Conservation (phyloP, 1,140 invertebrate genomes). For the Drosophila repletoides region DNA sequence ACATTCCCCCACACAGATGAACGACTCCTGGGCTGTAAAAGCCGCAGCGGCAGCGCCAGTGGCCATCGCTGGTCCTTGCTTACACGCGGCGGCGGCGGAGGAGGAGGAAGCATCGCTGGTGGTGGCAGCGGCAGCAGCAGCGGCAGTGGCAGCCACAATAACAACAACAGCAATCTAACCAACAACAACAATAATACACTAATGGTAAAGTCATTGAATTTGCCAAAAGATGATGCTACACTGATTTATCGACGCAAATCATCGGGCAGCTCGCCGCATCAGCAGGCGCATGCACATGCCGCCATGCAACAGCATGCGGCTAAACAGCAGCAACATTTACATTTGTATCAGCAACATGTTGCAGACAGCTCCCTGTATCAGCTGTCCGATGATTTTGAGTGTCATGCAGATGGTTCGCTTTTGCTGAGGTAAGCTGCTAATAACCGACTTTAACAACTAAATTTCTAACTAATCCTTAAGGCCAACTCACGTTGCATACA, state of each 20-base stretch:
- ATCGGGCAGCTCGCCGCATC: constrained; percentile 84
- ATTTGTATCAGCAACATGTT: constrained; percentile 43
- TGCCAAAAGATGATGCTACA: constrained; percentile 83
- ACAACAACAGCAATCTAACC: constrained; percentile 55
- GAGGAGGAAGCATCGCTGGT: neutral
- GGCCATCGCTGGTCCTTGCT: constrained; percentile 75
- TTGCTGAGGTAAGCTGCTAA: constrained; percentile 72
- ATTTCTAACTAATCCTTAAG: no score
- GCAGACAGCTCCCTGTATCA: constrained; percentile 63
- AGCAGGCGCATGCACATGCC: constrained; percentile 35
- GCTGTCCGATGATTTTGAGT: constrained; percentile 74
- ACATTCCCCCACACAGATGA: constrained; percentile 49
- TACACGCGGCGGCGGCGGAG: constrained; percentile 38
- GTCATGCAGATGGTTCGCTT: constrained; percentile 74
- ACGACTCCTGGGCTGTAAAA: constrained; percentile 62
- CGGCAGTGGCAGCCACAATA: constrained; percentile 46
- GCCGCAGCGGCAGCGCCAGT: constrained; percentile 69
- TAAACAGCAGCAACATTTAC: constrained; percentile 45
- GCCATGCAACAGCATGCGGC: constrained; percentile 46
- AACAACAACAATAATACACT: constrained; percentile 77
- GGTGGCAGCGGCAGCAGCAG: neutral
- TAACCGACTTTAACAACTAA: no score
- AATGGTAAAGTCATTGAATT: constrained; percentile 75
- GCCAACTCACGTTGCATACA: neutral
- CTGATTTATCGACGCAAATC: constrained; percentile 84